Conservation (phyloP, 2,888 invertebrate species). For the Ariolimax columbianus region DNA sequence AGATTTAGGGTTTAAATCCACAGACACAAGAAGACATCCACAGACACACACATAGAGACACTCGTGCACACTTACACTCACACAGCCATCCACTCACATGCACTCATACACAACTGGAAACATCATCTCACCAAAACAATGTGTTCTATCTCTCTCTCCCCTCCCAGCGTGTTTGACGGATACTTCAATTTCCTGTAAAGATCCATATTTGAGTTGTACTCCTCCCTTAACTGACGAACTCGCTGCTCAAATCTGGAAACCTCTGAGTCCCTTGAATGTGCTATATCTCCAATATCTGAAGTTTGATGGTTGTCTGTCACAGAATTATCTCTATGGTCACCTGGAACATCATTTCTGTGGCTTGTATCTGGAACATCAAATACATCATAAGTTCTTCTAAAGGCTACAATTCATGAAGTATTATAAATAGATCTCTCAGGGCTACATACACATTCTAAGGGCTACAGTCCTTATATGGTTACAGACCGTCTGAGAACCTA, state of each 20-base stretch:
- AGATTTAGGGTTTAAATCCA: too few species aligned
- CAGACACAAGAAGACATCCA: not conserved
- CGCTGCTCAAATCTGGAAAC: constrained; percentile 62
- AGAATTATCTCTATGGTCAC: not conserved
- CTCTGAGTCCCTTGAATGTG: constrained; percentile 44
- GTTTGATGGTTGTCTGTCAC: not conserved
- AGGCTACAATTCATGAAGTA: too few species aligned
- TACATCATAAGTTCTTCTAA: too few species aligned
- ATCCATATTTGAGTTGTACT: constrained; percentile 75
- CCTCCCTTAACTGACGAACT: constrained; percentile 67
- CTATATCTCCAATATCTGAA: not conserved
- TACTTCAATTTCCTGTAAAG: constrained; percentile 73
- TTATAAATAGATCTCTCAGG: too few species aligned
- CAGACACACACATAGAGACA: not conserved
- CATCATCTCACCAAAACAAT: constrained; percentile 67
- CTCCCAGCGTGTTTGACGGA: constrained; percentile 68
- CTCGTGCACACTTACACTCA: not conserved
- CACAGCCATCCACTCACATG: not conserved
- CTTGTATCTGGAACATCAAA: not conserved
- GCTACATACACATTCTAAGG: too few species aligned
- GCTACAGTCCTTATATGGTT: too few species aligned
- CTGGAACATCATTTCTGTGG: not conserved
- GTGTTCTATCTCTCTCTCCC: constrained; percentile 71
- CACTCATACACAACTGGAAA: not conserved
- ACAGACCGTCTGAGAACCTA: too few species aligned